A percentile compares a stretch with the other conserved stretches of the same genome.
Conservation (phyloP, 2,113 vertebrate species). For the Triplophysa dalaica region DNA sequence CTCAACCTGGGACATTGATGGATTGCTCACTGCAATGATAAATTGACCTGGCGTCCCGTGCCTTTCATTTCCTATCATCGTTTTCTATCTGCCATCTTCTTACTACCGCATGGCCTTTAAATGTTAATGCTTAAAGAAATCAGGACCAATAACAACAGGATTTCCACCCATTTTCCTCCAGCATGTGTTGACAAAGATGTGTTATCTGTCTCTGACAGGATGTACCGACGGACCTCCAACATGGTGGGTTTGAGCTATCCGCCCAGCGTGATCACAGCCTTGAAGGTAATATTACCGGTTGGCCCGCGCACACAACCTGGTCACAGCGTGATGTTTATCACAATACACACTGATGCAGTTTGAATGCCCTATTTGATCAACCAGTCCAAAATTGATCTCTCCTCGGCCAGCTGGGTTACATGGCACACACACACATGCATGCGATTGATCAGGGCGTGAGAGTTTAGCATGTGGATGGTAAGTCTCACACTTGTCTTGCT, state of each 20-base stretch:
- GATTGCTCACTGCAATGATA: not conserved
- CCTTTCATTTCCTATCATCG: constrained; percentile 2
- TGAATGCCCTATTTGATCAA: constrained; percentile 39
- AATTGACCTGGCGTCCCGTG: not conserved
- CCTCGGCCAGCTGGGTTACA: constrained; percentile 35
- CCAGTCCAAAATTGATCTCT: constrained; percentile 41
- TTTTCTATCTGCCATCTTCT: constrained; percentile 14
- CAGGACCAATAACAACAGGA: not conserved
- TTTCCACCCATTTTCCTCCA: not conserved
- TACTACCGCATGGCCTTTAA: constrained; percentile 10
- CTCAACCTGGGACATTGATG: not conserved
- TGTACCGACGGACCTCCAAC: constrained; percentile 93
- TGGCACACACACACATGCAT: not conserved
- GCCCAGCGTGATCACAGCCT: constrained; percentile 82
- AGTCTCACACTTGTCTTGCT: not conserved
- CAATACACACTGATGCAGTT: not conserved
- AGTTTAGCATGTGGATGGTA: not conserved
- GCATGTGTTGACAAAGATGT: constrained; percentile 14
- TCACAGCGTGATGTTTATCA: constrained; percentile 3
- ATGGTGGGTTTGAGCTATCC: constrained; percentile 92
- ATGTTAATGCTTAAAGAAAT: constrained; percentile 21
- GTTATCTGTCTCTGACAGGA: constrained; percentile 75
- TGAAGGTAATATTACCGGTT: constrained; percentile 81
- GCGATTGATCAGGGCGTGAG: not conserved
- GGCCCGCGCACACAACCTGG: not conserved